phyloP scores from a whole-genome alignment of 2,888 invertebrate species.

The Flexamia atlantica region DNA sequence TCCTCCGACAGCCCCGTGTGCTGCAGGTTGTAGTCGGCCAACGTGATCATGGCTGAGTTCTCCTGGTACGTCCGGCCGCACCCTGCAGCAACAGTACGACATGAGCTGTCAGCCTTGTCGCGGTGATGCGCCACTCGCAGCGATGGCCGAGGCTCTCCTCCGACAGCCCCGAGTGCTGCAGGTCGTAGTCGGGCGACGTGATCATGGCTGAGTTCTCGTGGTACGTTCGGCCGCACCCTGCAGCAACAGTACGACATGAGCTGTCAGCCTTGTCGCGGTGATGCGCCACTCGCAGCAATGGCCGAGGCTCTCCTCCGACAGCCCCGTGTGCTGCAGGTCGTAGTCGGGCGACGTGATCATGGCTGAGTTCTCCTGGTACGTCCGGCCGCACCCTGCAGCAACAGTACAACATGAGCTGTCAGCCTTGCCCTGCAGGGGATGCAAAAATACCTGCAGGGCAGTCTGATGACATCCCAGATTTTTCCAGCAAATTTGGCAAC shows the following conservation, averaged over 20 bases:
- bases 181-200: constrained; percentile 83
- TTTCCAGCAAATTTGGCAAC: too few species aligned
- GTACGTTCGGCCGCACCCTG: constrained; percentile 94
- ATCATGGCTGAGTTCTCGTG: constrained; percentile 92
- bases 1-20: constrained; percentile 69
- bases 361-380: constrained; percentile 91
- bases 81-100: constrained; percentile 79
- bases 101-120: constrained; percentile 98
- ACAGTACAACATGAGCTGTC: too few species aligned
- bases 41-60: constrained; percentile 88
- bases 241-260: constrained; percentile 72
- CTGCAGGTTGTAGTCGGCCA: constrained; percentile 80
- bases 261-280: constrained; percentile 96
- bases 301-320: constrained; percentile 72
- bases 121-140: constrained; percentile 98
- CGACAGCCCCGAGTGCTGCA: constrained; percentile 62
- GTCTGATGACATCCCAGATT: too few species aligned
- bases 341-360: constrained; percentile 88
- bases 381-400: constrained; percentile 90
- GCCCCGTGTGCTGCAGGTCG: constrained; percentile 70
- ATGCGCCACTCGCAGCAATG: constrained; percentile 98
- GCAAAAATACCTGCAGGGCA: too few species aligned
- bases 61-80: constrained; percentile 95
- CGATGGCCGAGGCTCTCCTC: constrained; percentile 77
- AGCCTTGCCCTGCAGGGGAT: too few species aligned